These are phyloP conservation scores for Drusus annulatus DNA, from an alignment of 1,140 invertebrate species.

Conservation along the genomic window DNA sequence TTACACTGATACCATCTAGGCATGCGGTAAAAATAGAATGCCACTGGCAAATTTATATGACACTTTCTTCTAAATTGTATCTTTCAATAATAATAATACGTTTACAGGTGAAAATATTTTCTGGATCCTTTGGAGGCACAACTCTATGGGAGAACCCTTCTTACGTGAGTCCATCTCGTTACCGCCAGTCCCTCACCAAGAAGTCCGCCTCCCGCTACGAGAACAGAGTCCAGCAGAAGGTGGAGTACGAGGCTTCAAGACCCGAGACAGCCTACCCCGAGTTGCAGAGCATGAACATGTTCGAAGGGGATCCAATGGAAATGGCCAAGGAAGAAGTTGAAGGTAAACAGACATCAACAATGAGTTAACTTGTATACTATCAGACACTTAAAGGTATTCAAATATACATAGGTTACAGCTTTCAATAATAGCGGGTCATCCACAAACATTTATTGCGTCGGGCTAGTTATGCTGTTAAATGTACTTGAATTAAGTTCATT, in stretches of 20 bases:
- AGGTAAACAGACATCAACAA: conserved; percentile 36
- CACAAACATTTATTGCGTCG: no score
- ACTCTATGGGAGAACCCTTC: conserved; percentile 95
- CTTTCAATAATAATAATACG: no score
- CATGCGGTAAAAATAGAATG: no score
- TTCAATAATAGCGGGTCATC: no score
- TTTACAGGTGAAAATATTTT: conserved; percentile 82
- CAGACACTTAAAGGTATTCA: no score
- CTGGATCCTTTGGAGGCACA: conserved; percentile 93
- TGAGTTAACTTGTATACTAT: no score
- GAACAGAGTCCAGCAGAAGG: conserved; percentile 84
- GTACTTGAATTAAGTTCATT: no score
- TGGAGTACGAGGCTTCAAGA: conserved; percentile 78
- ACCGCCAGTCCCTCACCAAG: conserved; percentile 79
- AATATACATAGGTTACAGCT: not conserved
- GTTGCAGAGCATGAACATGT: conserved; percentile 68
- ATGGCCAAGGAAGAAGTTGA: conserved; percentile 66
- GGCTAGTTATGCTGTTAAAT: no score
- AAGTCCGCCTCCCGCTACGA: conserved; percentile 84
- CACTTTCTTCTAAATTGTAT: no score
- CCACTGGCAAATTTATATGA: no score
- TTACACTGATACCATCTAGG: no score
- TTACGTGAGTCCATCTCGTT: conserved; percentile 92
- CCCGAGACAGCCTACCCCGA: conserved; percentile 80
- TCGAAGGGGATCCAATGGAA: conserved; percentile 67